Evolutionary conservation across 1,140 invertebrate species (phyloP), one percentile per base, ranked within the genome.

Genomic region (Xylocopa sonorina): DNA sequence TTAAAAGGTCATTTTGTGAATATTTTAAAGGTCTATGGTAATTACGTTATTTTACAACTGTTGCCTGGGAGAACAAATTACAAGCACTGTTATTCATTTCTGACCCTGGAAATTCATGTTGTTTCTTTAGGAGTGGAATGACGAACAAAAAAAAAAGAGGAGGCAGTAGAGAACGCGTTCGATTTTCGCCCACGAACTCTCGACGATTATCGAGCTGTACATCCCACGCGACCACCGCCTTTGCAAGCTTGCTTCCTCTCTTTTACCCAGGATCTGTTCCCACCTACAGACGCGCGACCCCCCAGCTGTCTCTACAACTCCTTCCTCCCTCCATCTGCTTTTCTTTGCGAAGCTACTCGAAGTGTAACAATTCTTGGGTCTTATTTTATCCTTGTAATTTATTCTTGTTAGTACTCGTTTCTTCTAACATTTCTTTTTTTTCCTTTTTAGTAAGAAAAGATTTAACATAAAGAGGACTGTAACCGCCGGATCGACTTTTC

Each of bases 191-290:
- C 64, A 78, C 80, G 77, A 57, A 14, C 50, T 29, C 43, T 55
- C 53, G 57, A 71, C 51, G 48, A 77, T 89, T 90, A 90, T 90
- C 78, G 88, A 90, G 80, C 88, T 48, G 78, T 81, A 64, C 89
- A 81, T 84, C 86, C 86, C 81, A 90, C 87, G 81, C 87, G 72
- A 57, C 72, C 71, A 69, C 77, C 80, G 66, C 78, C 81, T 83
- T 86, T 72, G 73, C 72, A 71, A 73, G 67, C 82, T 50, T 50
- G 67, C 62, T 82, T 87, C 34, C 67, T 50, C 48, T 76, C 27
- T 46, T 27, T 55, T 55, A 48, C 32, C 41, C 62, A 53, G 41
- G 21, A 41, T 66, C 32, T 38, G n/a, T 50, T 43, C 27, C 18
- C 46, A 51, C 24, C n/a, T 55, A 51, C 62, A 29, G 53, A 24